Evolutionary conservation across 2,888 invertebrate genomes (phyloP).

Genomic region (Agonopterix heracliana): DNA sequence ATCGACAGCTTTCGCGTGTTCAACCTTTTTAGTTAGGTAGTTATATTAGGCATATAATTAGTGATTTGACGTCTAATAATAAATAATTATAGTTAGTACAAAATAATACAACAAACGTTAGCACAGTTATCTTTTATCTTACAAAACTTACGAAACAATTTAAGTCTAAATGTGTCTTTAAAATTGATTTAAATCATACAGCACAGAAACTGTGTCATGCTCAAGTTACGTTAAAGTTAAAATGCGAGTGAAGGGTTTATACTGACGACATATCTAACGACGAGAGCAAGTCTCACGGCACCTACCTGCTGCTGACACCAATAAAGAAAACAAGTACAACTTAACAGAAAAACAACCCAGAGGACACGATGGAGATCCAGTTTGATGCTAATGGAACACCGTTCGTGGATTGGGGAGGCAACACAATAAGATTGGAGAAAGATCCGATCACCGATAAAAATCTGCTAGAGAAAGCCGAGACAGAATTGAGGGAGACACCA

Average conservation of each 20-base stretch:
- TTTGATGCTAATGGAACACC: slow-evolving; percentile 75
- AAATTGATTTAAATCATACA: too few relatives aligned
- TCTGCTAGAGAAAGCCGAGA: slow-evolving; percentile 78
- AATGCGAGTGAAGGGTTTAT: slow-evolving; percentile 39
- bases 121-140: too few relatives aligned
- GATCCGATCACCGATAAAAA: slow-evolving; percentile 74
- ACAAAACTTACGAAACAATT: too few relatives aligned
- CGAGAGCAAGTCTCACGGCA: neutral
- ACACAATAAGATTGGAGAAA: slow-evolving; percentile 78
- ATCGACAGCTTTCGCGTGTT: slow-evolving; percentile 2
- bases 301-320: neutral
- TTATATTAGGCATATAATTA: too few relatives aligned
- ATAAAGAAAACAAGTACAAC: neutral
- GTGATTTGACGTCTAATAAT: too few relatives aligned
- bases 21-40: neutral
- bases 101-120: too few relatives aligned
- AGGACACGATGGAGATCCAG: slow-evolving; percentile 57
- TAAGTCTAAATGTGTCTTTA: too few relatives aligned
- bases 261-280: slow-evolving; percentile 14
- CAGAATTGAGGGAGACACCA: slow-evolving; percentile 83
- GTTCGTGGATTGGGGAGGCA: slow-evolving; percentile 78
- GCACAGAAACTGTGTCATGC: slow-evolving; percentile 20
- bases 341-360: neutral
- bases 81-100: too few relatives aligned
- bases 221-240: slow-evolving; percentile 22